phyloP scores from a whole-genome alignment of 1,140 invertebrate species.

The Pachypeltis micranthus region DNA sequence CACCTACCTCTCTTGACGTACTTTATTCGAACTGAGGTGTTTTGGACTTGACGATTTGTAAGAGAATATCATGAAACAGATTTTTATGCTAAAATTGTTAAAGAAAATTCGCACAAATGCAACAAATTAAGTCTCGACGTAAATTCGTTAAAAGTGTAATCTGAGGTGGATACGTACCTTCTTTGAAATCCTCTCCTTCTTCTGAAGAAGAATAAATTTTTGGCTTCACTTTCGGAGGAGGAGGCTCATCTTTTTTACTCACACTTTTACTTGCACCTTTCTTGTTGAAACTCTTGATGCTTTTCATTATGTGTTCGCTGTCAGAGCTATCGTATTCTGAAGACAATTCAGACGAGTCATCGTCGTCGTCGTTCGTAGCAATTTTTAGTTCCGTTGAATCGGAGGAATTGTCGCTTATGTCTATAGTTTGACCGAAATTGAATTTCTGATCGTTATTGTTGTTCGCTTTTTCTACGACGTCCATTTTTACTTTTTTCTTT shows the following conservation, averaged over 20 bases:
- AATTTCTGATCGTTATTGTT: neutral
- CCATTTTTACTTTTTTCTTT: neutral
- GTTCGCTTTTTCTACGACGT: neutral
- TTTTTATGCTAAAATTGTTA: too few species aligned
- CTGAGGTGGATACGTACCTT: too few species aligned
- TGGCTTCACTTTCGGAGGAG: neutral
- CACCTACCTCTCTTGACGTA: too few species aligned
- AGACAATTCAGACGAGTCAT: neutral
- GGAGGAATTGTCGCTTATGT: neutral
- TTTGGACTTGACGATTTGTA: too few species aligned
- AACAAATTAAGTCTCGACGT: too few species aligned
- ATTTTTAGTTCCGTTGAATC: neutral
- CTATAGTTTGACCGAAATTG: neutral
- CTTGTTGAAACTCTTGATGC: neutral
- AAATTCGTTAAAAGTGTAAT: too few species aligned
- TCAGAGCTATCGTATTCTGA: constrained; percentile 1
- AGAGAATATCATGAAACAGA: too few species aligned
- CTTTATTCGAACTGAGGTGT: too few species aligned
- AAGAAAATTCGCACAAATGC: too few species aligned
- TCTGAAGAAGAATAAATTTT: neutral
- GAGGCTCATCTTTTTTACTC: neutral
- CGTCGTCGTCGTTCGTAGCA: neutral
- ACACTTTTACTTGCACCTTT: neutral
- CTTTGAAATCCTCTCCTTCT: neutral
- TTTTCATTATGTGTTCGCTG: constrained; percentile 2